Evolutionary conservation across 2,113 vertebrate species (phyloP).

Genomic region (Talpa occidentalis): DNA sequence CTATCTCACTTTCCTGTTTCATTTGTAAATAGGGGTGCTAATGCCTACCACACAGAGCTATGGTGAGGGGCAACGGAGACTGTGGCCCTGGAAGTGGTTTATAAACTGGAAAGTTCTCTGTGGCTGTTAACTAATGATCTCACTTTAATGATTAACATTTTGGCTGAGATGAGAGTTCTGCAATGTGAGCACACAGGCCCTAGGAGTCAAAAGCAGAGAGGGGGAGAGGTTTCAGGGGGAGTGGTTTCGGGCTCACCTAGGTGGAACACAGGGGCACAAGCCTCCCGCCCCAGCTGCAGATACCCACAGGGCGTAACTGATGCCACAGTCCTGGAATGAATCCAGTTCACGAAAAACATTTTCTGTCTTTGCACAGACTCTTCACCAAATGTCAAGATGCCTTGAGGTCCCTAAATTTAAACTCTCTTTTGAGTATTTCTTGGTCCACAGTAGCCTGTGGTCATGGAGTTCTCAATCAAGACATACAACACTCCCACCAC

Average conservation of each 20-base stretch:
- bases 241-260: neutral
- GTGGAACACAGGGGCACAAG: neutral
- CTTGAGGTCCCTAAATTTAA: neutral
- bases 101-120: neutral
- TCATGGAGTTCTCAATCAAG: neutral
- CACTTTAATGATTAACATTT: neutral
- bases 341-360: neutral
- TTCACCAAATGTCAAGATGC: neutral
- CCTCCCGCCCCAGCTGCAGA: neutral
- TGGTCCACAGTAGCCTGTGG: neutral
- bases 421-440: neutral
- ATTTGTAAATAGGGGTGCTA: neutral
- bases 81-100: too few relatives aligned
- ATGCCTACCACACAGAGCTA: accelerated
- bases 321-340: neutral
- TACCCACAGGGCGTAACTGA: accelerated
- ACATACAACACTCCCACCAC: neutral
- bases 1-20: neutral
- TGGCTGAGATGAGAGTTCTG: neutral
- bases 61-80: neutral
- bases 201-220: neutral
- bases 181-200: neutral
- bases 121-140: neutral
- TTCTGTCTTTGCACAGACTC: neutral
- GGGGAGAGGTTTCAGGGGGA: neutral